Evolutionary conservation across 35 echinoderm and acorn worm genomes (phyloP), one percentile per base, ranked within the genome.

Genomic region (Apostichopus japonicus): DNA sequence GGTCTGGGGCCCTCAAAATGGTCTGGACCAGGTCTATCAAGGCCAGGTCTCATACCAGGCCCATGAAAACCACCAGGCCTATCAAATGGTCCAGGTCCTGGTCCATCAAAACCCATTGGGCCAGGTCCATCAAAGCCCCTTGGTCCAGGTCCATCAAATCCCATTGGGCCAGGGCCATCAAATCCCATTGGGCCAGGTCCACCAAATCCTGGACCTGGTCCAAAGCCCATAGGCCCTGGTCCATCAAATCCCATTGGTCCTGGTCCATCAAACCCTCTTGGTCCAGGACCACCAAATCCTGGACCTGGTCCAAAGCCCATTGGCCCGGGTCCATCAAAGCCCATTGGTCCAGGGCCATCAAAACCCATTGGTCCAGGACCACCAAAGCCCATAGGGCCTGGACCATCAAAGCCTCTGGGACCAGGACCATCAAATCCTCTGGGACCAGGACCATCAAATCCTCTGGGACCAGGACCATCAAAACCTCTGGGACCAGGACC

Each of bases 401-500:
- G 86, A 7, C 23, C 63, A 72, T 89, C 86, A 89, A 89, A 89
- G 0, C 62, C 86, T 51, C 86, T 89, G 4, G 86, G 59, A 2
- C 86, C 63, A 2, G 13, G 84, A 6, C 84, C 84, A 22, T 87
- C 84, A 90, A 90, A 90, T 4, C 70, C 88, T 76, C 63, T 90
- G 1, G 88, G 88, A 55, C 70, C 88, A 77, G 88, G 88, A 19
- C 88, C 88, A 90, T 77, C 88, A 73, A 90, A 77, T 8, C 88
- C 84, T 23, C 54, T 87, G 58, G 84, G 84, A 27, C 84, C 56
- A 87, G 84, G 54, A 5, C 83, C 83, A 87, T 87, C 83, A 87
- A 87, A 87, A 6, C 59, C 59, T 23, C 27, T 33, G 27, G 83
- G 83, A 55, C 78, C 52, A 33, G 27, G 27, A 33, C 27, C 27